These are phyloP conservation scores for Drosophila setifemur DNA, from an alignment of 1,140 invertebrate genomes.

Conservation along the genomic window DNA sequence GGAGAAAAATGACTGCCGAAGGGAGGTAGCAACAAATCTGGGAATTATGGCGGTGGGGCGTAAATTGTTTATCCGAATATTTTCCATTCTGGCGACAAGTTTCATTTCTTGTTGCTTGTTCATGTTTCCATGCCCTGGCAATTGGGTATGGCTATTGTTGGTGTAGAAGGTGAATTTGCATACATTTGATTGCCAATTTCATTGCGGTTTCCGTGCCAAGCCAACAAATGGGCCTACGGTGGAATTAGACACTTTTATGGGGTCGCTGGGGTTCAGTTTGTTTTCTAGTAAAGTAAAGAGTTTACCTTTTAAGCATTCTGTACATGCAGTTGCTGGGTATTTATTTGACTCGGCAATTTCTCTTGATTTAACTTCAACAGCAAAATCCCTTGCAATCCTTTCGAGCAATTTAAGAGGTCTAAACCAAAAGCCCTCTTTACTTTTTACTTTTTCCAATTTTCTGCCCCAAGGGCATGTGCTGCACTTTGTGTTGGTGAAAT, in stretches of 20 bases:
- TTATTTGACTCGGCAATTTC: neutral
- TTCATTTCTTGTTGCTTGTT: conserved; percentile 20
- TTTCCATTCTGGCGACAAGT: conserved; percentile 13
- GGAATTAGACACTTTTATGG: too few relatives aligned
- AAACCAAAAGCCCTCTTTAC: neutral
- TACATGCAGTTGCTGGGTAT: too few relatives aligned
- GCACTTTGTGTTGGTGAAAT: conserved; percentile 22
- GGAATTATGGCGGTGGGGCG: neutral
- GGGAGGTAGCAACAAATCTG: too few relatives aligned
- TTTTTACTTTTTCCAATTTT: neutral
- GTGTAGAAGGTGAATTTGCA: neutral
- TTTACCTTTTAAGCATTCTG: too few relatives aligned
- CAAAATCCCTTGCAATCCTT: conserved; percentile 3
- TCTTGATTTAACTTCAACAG: neutral
- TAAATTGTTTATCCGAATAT: conserved; percentile 20
- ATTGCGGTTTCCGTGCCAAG: too few relatives aligned
- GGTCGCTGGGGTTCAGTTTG: too few relatives aligned
- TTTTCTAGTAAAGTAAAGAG: too few relatives aligned
- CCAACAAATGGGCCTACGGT: too few relatives aligned
- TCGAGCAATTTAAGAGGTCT: neutral
- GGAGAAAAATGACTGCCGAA: too few relatives aligned
- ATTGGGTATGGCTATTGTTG: conserved; percentile 25
- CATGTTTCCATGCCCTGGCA: conserved; percentile 5
- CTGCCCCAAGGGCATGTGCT: neutral
- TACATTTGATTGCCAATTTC: conserved; percentile 24